Conservation (phyloP, 1,140 invertebrate genomes). For the Papilio helenus region DNA sequence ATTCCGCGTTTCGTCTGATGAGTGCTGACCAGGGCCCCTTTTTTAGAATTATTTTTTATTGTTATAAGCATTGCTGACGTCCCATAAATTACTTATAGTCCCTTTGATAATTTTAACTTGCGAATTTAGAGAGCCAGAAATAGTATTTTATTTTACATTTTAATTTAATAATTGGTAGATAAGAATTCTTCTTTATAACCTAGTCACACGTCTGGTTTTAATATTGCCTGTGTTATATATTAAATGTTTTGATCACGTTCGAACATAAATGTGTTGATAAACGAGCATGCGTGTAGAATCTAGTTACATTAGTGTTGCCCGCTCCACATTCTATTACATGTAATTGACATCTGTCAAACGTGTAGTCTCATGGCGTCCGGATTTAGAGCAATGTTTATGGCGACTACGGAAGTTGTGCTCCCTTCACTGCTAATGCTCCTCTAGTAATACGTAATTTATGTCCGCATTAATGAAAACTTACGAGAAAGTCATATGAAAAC, state of each 20-base stretch:
- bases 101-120: too few relatives aligned
- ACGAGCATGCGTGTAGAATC: constrained; percentile 42
- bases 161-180: not conserved
- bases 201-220: not conserved
- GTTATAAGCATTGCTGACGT: too few relatives aligned
- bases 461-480: constrained; percentile 28
- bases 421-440: constrained; percentile 38
- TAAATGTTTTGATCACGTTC: constrained; percentile 39
- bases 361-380: constrained; percentile 55
- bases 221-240: not conserved
- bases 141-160: too few relatives aligned
- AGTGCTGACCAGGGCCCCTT: too few relatives aligned
- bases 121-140: too few relatives aligned
- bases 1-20: too few relatives aligned
- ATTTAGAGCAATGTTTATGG: constrained; percentile 76
- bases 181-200: not conserved
- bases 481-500: not conserved
- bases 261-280: constrained; percentile 43
- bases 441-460: constrained; percentile 41
- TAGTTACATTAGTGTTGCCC: constrained; percentile 49
- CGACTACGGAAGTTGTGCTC: constrained; percentile 71
- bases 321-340: constrained; percentile 47
- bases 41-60: too few relatives aligned
- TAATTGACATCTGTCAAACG: constrained; percentile 77
- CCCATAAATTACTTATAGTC: too few relatives aligned